Evolutionary conservation across 1,140 invertebrate species (phyloP), one percentile per base, ranked within the genome.

Genomic region (Belonocnema kinseyi): DNA sequence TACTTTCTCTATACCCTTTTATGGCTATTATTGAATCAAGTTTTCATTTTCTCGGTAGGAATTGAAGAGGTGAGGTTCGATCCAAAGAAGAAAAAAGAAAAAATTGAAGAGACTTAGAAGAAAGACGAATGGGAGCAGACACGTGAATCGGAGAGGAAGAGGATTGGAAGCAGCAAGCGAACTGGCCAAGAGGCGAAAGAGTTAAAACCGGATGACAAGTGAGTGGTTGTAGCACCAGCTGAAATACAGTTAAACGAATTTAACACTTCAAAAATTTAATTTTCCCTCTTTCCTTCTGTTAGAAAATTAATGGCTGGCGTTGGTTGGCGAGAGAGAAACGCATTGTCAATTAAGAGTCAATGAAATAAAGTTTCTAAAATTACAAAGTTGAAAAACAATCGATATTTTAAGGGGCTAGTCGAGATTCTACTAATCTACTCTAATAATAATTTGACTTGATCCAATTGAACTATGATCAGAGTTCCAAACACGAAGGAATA

Each of bases 111-210:
- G 40, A 75, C 7, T 21, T 33, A 17, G 74, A 40, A 46, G 74
- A 40, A 46, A 58, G 21, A 66, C 33, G 54, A 75, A 58, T 51
- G 54, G 56, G 16, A 50, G 58, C 21, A 70, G 58, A 52, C 33
- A 50, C 46, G 19, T 66, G 72, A 53, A 40, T 79, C 33, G 73
- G 53, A 72, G 72, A 66, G 52, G 72, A 26, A 79, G 77, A 73
- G 75, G 72, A 66, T 54, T 75, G 53, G 53, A n/a, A 50, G 33
- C 54, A 46, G 26, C 72, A 19, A 52, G 33, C 21, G 50, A 71
- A 56, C 54, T 66, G 53, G n/a, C 50, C 50, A 61, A 61, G 74
- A 14, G 51, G 53, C 13, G 26, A 16, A 53, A 33, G 51, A 54
- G 33, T 52, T 74, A 56, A 74, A 53, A 54, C 50, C 21, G 53